phyloP scores from a whole-genome alignment of 2,113 vertebrate species.

The Emydocephalus ijimae region DNA sequence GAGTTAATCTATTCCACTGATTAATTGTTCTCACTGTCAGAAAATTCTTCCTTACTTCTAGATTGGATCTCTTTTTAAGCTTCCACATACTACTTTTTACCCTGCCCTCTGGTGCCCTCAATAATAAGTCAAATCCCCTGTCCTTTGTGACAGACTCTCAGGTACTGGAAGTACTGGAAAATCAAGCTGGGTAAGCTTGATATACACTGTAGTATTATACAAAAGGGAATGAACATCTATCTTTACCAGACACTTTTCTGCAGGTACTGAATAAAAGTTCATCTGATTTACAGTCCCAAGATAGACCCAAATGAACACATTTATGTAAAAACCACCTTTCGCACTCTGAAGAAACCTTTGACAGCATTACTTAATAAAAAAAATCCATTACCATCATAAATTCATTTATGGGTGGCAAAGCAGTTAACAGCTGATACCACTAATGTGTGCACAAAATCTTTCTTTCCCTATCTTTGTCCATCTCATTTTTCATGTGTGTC shows the following conservation, averaged over 20 bases:
- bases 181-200: neutral
- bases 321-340: conserved; percentile 40
- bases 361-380: conserved; percentile 11
- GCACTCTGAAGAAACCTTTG: neutral
- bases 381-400: conserved; percentile 12
- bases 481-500: conserved; percentile 36
- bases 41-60: neutral
- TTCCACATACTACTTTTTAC: neutral
- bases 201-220: neutral
- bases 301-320: conserved; percentile 33
- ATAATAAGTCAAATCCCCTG: neutral
- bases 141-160: neutral
- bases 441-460: neutral
- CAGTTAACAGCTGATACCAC: neutral
- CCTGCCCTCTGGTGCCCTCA: neutral
- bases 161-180: neutral
- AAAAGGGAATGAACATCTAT: conserved; percentile 19
- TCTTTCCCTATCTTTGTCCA: conserved; percentile 28
- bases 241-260: conserved; percentile 32
- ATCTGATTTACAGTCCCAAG: conserved; percentile 24
- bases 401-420: conserved; percentile 10
- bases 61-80: neutral
- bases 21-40: neutral
- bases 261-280: conserved; percentile 41
- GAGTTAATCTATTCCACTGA: neutral